Base-by-base conservation (phyloP, 2,113 vertebrate genomes). In the Ctenodactylus gundi region DNA sequence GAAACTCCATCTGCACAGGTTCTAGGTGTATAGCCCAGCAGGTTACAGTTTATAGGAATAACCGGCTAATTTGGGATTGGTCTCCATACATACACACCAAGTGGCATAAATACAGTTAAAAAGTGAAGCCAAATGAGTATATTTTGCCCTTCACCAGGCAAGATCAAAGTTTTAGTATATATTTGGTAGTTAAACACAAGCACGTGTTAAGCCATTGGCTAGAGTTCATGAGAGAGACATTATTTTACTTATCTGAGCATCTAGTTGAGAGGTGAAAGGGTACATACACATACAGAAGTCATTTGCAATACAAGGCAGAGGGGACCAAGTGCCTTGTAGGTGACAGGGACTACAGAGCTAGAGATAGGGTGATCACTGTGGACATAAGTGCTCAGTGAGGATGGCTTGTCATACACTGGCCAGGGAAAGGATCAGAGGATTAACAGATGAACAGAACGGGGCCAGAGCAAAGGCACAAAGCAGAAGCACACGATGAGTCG, bases 1-100 rank as follows among this genome's bases (percentile, higher is more conserved):
- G 96, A 98, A 98, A 97, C 82, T 90, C 51, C 91, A 95, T 97
- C 96, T 97, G 93, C 91, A 96, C 86, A 98, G 77, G 85, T 93
- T 58, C 87, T 97, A 88, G 96, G 77, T 97, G 39, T 95, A 97
- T 91, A 87, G 94, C 93, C 95, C 97, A 97, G 93, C 64, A 96
- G 77, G 95, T 88, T 97, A 96, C 95, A 97, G 95, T 96, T 97
- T 97, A 97, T 85, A 95, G 87, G 81, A 96, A 93, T 29, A 88
- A n/a, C 73, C 94, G 73, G 41, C n/a, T 94, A 91, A 91, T 93
- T 94, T 60, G 31, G n/a, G 14, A 55, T 91, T 82, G 3, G 29
- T 82, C 36, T 94, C 85, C 23, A 95, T 23, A 94, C 8, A 93
- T 8, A 83, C 6, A 88, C 25, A 91, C 15, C 94, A 78, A 88